Evolutionary conservation across 2,797 vertebrate species (phyloP), one percentile per base, ranked within the genome.

Genomic region (Aldrovandia affinis): DNA sequence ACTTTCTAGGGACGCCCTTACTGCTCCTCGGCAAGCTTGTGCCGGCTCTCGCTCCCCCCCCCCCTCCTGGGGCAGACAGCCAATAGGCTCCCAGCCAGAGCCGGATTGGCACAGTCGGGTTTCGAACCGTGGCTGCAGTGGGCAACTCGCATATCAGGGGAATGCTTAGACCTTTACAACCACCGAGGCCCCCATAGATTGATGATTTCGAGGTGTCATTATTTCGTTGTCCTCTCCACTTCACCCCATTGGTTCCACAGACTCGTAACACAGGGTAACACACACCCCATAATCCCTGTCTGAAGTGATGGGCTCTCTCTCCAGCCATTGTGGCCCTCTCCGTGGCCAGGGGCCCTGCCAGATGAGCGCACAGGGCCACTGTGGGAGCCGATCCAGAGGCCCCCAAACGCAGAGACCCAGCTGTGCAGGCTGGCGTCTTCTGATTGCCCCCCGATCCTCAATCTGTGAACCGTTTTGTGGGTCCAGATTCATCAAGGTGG

Each of bases 381-480:
- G 93, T 90, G 92, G 88, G 80, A 89, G 88, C 86, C 90, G 94
- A 91, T 90, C 92, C 92, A 91, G 92, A 92, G 93, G 90, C 6
- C 82, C 42, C 89, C n/a, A n/a, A n/a, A 89, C 88, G 81, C 88
- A 88, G 90, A 95, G 94, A 91, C 93, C 93, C 95, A 95, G 93
- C 94, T 95, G 94, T 94, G 93, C 89, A 86, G 86, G 91, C 91
- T 92, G 92, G 93, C 93, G 90, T 92, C 91, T 93, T 92, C 92
- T 93, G 92, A 95, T 94, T 94, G 91, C 92, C 89, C 92, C 89
- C 90, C 92, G 88, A 91, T 91, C 91, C 90, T 94, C 93, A 94
- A 90, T 95, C 93, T 93, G 94, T 89, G 90, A 93, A 91, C 93
- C 92, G 91, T 93, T 94, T 94, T 92, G 92, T 90, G 87, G 91